A percentile compares a stretch with the other conserved stretches of the same genome.
These are phyloP conservation scores for Nephrotoma flavescens DNA, from an alignment of 2,888 invertebrate species.

Conservation along the genomic window DNA sequence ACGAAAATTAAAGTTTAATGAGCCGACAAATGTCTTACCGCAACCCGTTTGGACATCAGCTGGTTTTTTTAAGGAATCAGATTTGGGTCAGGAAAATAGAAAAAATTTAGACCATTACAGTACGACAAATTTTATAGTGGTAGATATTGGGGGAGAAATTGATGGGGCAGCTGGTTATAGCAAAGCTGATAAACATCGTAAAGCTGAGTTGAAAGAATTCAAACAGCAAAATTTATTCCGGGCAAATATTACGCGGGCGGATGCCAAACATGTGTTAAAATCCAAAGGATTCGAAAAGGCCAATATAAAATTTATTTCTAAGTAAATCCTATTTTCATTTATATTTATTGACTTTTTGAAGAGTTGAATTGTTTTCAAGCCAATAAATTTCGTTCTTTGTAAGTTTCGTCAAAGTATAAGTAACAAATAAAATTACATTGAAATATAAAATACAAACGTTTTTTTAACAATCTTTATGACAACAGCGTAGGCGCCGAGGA, in stretches of 20 bases:
- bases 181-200: not conserved
- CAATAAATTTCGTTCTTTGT: no score
- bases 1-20: not conserved
- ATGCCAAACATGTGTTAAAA: not conserved
- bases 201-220: not conserved
- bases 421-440: no score
- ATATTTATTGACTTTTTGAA: not conserved
- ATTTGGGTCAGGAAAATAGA: not conserved
- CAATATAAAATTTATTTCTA: not conserved
- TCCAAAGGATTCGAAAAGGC: not conserved
- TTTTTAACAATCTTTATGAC: no score
- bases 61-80: not conserved
- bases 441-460: no score
- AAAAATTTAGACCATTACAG: not conserved
- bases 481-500: no score
- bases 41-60: not conserved
- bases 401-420: no score
- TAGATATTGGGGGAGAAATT: not conserved
- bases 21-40: not conserved
- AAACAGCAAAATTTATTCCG: not conserved
- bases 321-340: not conserved
- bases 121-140: not conserved
- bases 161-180: not conserved
- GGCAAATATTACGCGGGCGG: not conserved
- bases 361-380: no score